A percentile compares a stretch with the other conserved stretches of the same genome.
Evolutionary conservation across 2,797 vertebrate species (phyloP).

Genomic region (Picus viridis): DNA sequence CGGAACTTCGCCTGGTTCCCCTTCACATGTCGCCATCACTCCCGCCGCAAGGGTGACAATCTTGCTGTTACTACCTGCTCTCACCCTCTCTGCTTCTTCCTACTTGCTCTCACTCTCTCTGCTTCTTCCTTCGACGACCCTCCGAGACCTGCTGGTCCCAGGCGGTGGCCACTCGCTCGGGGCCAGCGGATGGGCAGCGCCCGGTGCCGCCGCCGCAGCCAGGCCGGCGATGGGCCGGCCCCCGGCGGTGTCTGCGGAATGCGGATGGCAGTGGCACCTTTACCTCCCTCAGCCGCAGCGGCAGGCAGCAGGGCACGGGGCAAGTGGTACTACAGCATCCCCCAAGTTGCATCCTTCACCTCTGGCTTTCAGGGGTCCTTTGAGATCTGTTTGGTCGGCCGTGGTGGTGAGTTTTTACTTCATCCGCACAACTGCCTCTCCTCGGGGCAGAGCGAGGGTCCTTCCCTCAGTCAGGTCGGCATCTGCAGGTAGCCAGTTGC

Average conservation of each 20-base stretch:
- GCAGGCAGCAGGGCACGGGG: fast-evolving
- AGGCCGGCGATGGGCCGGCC: no score
- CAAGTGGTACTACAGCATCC: neutral
- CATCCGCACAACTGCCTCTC: neutral
- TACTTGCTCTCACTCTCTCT: neutral
- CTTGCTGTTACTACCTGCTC: neutral
- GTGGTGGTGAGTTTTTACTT: neutral
- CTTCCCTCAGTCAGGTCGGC: neutral
- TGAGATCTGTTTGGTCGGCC: neutral
- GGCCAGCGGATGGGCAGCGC: neutral
- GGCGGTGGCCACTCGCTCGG: neutral
- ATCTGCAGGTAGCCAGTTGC: neutral
- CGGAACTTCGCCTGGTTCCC: neutral
- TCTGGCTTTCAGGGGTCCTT: neutral
- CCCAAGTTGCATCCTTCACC: neutral
- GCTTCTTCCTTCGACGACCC: neutral
- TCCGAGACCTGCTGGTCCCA: neutral
- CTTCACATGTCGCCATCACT: neutral
- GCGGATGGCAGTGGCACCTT: neutral
- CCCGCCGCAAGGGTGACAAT: neutral
- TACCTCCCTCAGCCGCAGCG: neutral
- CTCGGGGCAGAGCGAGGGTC: neutral
- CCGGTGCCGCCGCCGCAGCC: no score
- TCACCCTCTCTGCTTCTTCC: neutral
- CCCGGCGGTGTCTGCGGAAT: neutral